A percentile compares a stretch with the other conserved stretches of the same genome.
Conservation (phyloP, 2,888 invertebrate species). For the Subacronicta megacephala region DNA sequence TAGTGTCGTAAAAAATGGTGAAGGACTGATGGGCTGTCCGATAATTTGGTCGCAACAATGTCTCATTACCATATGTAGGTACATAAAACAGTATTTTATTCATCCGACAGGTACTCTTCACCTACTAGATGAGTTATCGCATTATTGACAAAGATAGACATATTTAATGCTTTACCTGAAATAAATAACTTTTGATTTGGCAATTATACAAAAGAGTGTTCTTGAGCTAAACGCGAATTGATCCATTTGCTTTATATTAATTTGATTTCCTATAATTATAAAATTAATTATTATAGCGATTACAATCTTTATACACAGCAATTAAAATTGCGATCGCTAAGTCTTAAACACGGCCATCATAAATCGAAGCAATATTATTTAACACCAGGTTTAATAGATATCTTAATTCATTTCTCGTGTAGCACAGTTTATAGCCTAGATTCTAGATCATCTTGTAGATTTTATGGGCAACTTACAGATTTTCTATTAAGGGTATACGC, state of each 20-base stretch:
- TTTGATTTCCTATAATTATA: slow-evolving; percentile 8
- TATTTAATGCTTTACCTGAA: no score
- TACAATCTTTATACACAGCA: slow-evolving; percentile 8
- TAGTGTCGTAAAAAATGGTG: slow-evolving; percentile 40
- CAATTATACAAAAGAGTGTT: neutral
- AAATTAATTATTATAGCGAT: slow-evolving; percentile 25
- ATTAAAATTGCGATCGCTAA: slow-evolving; percentile 22
- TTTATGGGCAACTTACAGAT: slow-evolving; percentile 28
- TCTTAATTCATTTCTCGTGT: slow-evolving; percentile 50
- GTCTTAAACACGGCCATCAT: slow-evolving; percentile 1
- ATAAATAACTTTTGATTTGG: no score
- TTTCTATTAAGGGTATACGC: slow-evolving; percentile 41
- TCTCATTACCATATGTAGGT: slow-evolving; percentile 32
- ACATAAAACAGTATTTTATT: slow-evolving; percentile 4
- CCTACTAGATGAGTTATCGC: no score
- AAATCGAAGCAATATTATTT: slow-evolving; percentile 39
- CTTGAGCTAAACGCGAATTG: neutral
- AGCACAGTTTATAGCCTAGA: slow-evolving; percentile 26
- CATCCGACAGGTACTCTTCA: no score
- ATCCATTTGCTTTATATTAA: neutral
- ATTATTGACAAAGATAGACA: no score
- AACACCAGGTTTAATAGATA: slow-evolving; percentile 34
- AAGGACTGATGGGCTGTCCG: slow-evolving; percentile 38
- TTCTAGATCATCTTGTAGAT: slow-evolving; percentile 33
- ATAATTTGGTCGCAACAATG: slow-evolving; percentile 32